Base-by-base conservation (phyloP, 1,140 invertebrate species). In the Penaeus indicus region DNA sequence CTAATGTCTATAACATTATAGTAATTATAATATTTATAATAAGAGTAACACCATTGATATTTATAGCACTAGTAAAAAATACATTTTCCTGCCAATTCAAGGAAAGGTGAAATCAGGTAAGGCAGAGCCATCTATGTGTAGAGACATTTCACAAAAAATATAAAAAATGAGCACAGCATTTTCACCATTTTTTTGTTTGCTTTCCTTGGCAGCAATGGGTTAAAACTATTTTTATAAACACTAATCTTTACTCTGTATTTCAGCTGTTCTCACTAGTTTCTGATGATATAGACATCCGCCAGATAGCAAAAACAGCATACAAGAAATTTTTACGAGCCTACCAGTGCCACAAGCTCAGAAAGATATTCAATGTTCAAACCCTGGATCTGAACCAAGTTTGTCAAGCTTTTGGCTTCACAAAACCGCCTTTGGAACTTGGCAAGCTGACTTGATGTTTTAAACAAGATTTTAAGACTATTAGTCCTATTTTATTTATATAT, bases 311-410 rank as follows among this genome's bases (percentile, higher is more conserved):
- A 38, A 8, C 79, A 21, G 87, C 87, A 54, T 89, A 64, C 72
- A 89, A 89, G 75, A 89, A 84, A 27, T 89, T 84, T 84, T 60
- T 79, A 21, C 62, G 87, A 84, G 87, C 87, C 19, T 89, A 89
- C 42, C 87, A 89, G 75, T 89, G 87, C 54, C 87, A 89, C 84
- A 79, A 78, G 11, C 61, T 88, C 47, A 88, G 63, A 67, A 78
- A 84, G 22, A 79, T 89, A 79, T 89, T 89, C n/a, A 84, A 62
- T 32, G 67, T 89, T 60, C 54, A 84, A 10, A n/a, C 72, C 42
- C n/a, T 89, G 42, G 61, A 89, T 72, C 69, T 89, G n/a, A 38
- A 47, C 18, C 75, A 89, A 84, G 21, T 89, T 5, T 84, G 87
- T n/a, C 22, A 42, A 22, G 32, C 82, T 32, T 89, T 89, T 89